Evolutionary conservation across 2,888 invertebrate genomes (phyloP).

Genomic region (Thumatha senex): DNA sequence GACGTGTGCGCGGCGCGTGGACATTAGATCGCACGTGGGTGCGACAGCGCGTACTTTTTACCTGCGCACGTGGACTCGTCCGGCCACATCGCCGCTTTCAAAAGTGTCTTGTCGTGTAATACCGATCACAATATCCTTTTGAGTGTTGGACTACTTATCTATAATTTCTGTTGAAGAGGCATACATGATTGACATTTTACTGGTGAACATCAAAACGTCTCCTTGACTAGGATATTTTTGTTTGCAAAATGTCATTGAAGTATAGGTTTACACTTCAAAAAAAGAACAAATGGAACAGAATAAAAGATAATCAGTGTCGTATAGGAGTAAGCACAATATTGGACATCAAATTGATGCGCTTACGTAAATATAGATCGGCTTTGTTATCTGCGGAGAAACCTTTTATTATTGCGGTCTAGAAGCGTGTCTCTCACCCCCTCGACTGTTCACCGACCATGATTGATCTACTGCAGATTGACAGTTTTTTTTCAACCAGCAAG

Average conservation of each 20-base stretch:
- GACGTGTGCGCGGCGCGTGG: slow-evolving; percentile 47
- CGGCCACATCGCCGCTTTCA: slow-evolving; percentile 44
- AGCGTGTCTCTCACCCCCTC: slow-evolving; percentile 67
- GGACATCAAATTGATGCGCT: slow-evolving; percentile 77
- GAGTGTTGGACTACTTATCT: neutral
- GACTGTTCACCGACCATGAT: slow-evolving; percentile 76
- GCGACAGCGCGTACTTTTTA: slow-evolving; percentile 40
- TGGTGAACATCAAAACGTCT: slow-evolving; percentile 44
- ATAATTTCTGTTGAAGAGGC: too few relatives aligned
- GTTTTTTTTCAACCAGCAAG: slow-evolving; percentile 78
- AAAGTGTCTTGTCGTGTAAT: slow-evolving; percentile 49
- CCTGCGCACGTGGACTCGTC: slow-evolving; percentile 62
- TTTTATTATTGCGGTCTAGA: slow-evolving; percentile 62
- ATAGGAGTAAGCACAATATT: slow-evolving; percentile 69
- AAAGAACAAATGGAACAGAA: slow-evolving; percentile 52
- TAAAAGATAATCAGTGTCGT: slow-evolving; percentile 63
- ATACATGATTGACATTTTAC: neutral
- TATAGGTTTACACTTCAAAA: slow-evolving; percentile 42
- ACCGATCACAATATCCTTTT: slow-evolving; percentile 1
- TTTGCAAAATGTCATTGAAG: slow-evolving; percentile 66
- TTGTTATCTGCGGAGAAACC: slow-evolving; percentile 74
- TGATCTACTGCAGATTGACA: slow-evolving; percentile 82
- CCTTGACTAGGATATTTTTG: slow-evolving; percentile 54
- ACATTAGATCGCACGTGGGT: slow-evolving; percentile 55
- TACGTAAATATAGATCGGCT: slow-evolving; percentile 78